phyloP scores from a whole-genome alignment of 2,113 vertebrate species.

The Phaetusa simplex region DNA sequence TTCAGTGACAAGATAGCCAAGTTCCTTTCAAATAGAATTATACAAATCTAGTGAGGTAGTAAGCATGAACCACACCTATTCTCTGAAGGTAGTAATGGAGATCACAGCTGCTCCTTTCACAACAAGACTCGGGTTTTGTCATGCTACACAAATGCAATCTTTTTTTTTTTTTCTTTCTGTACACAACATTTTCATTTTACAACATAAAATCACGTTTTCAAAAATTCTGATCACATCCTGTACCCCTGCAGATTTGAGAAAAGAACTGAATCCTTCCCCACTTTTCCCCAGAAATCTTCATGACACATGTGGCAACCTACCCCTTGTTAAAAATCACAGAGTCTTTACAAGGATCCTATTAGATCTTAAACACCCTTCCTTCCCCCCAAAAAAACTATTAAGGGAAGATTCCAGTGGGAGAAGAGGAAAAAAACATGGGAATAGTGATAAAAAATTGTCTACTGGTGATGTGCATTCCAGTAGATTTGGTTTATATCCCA shows the following conservation, averaged over 20 bases:
- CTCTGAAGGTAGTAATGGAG: conserved; percentile 28
- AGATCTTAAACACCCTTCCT: not conserved
- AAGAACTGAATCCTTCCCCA: not conserved
- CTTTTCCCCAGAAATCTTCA: not conserved
- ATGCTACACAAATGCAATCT: not conserved
- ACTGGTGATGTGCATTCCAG: not conserved
- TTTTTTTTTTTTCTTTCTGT: not conserved
- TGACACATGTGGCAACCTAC: not conserved
- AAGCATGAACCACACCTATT: conserved; percentile 17
- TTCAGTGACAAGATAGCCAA: not conserved
- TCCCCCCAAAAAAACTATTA: not conserved
- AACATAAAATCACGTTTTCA: not conserved
- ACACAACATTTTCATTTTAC: not conserved
- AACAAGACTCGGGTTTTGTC: not conserved
- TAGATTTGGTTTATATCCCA: not conserved
- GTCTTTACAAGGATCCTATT: not conserved
- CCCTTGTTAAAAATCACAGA: not conserved
- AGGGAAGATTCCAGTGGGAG: not conserved
- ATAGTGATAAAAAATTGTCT: not conserved
- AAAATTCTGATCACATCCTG: not conserved
- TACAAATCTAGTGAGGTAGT: not conserved
- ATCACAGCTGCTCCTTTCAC: conserved; percentile 33
- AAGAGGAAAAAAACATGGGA: not conserved
- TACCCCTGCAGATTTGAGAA: not conserved
- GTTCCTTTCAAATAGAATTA: not conserved